Percentiles rank a stretch among this genome's conserved stretches.
Evolutionary conservation across 2,797 vertebrate species (phyloP).

Genomic region (Varecia variegata): DNA sequence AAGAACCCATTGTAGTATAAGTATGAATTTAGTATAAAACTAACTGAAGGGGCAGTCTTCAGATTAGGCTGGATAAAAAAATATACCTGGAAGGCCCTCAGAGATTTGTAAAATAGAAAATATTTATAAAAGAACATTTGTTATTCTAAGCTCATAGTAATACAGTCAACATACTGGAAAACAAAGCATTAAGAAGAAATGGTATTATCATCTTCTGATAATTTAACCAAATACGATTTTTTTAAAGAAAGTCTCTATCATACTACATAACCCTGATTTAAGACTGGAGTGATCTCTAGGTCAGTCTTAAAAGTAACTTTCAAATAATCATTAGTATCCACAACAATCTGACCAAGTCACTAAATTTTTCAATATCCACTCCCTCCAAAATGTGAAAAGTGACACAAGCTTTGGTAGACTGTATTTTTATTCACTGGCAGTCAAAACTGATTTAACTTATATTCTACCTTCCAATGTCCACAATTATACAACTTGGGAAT

Average conservation of each 20-base stretch:
- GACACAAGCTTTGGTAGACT: background rate
- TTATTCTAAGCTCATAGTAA: conserved; percentile 12
- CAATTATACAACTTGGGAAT: conserved; percentile 21
- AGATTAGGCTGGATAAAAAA: conserved; percentile 24
- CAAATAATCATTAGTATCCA: background rate
- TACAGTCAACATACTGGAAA: conserved; percentile 14
- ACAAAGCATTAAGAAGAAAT: conserved; percentile 21
- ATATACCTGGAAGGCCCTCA: background rate
- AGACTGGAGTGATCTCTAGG: background rate
- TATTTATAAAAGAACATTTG: background rate
- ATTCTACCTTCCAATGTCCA: background rate
- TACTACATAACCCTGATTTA: conserved; percentile 22
- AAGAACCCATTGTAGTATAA: background rate
- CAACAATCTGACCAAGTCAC: conserved; percentile 2
- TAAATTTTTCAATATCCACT: conserved; percentile 21
- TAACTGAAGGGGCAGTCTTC: conserved; percentile 15
- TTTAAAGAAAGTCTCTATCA: background rate
- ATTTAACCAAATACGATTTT: background rate
- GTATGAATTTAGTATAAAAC: conserved; percentile 35
- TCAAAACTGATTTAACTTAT: conserved; percentile 39
- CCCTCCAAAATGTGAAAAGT: conserved; percentile 1
- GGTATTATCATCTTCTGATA: background rate
- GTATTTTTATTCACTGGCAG: conserved; percentile 5
- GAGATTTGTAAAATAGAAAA: background rate
- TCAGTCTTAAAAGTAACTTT: conserved; percentile 32